Conservation (phyloP, 2,797 vertebrate genomes). For the Neosilurus mollespiculum region DNA sequence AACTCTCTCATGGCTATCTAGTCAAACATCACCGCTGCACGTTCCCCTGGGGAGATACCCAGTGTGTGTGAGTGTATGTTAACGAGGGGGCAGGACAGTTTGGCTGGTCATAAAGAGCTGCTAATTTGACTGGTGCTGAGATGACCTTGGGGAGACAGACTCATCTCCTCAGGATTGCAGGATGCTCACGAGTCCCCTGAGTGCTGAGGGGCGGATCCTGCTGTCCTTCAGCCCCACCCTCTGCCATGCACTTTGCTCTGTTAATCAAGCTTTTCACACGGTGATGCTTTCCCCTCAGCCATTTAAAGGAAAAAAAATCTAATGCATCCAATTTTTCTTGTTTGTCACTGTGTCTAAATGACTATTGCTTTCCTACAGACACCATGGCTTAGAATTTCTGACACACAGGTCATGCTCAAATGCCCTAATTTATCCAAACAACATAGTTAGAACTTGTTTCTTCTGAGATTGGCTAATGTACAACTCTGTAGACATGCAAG, state of each 20-base stretch:
- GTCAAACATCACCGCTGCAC: slow-evolving; percentile 46
- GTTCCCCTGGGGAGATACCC: slow-evolving; percentile 53
- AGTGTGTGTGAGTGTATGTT: slow-evolving; percentile 35
- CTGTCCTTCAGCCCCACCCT: slow-evolving; percentile 25
- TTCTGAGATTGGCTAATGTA: slow-evolving; percentile 27
- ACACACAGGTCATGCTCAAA: neutral
- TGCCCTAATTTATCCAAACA: neutral
- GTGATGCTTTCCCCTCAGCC: neutral
- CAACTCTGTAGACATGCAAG: slow-evolving; percentile 27
- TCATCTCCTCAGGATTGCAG: slow-evolving; percentile 8
- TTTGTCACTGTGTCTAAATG: neutral
- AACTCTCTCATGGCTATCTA: slow-evolving; percentile 57
- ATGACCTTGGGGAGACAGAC: slow-evolving; percentile 36
- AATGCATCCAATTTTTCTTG: neutral
- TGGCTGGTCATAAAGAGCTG: slow-evolving; percentile 52
- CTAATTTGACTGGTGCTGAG: slow-evolving; percentile 56
- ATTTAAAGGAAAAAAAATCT: neutral
- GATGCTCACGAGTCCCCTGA: slow-evolving; percentile 56
- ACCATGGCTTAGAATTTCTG: neutral
- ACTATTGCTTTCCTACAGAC: neutral
- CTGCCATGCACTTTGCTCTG: slow-evolving; percentile 12
- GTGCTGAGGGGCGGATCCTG: slow-evolving; percentile 57
- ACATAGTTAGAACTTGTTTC: neutral
- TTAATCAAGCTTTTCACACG: slow-evolving; percentile 46
- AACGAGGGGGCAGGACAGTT: slow-evolving; percentile 51